Base-by-base conservation (phyloP, 2,797 vertebrate genomes). In the Helicolenus hilgendorfi region DNA sequence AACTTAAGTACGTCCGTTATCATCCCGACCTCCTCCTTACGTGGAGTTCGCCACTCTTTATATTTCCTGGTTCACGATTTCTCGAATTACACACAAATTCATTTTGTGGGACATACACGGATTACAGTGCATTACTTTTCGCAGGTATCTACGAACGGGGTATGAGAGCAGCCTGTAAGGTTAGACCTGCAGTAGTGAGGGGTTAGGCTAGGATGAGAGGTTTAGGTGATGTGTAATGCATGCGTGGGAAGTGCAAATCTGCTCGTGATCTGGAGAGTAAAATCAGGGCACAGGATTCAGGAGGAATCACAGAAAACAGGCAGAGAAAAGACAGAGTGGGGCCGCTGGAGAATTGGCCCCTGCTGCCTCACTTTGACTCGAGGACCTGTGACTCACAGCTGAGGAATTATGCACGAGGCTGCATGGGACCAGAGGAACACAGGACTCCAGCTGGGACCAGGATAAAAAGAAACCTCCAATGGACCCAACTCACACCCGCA, bases 321-420 rank as follows among this genome's bases (percentile, higher is more conserved):
- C 85, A 38, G 73, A 77, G 56, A 81, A 81, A 83, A 75, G 86
- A 72, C 69, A 79, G 20, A 69, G 77, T 78, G 35, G 11, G 62
- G 64, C 55, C 24, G 14, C 41, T 84, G 81, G 72, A 90, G 86
- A 79, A 77, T 87, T 80, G 83, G 26, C 85, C 69, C 70, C 77
- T 7, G 60, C 71, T 88, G 82, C 77, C 88, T 91, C 9, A 13
- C 80, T 88, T 56, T 88, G 89, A 92, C 90, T 88, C 72, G 11
- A 18, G 45, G 80, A 94, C 94, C 94, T 70, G 77, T 95, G 92
- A 95, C 89, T 96, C 93, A 96, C 75, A 58, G 79, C 84, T 83
- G 74, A 95, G 89, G 95, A 94, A 94, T 95, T 91, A 76, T 85
- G 78, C 82, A 85, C 71, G 56, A 92, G 84, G 75, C 90, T 81